These are phyloP conservation scores for Leptatherina wallacei DNA, from an alignment of 2,797 vertebrate genomes.

Conservation along the genomic window DNA sequence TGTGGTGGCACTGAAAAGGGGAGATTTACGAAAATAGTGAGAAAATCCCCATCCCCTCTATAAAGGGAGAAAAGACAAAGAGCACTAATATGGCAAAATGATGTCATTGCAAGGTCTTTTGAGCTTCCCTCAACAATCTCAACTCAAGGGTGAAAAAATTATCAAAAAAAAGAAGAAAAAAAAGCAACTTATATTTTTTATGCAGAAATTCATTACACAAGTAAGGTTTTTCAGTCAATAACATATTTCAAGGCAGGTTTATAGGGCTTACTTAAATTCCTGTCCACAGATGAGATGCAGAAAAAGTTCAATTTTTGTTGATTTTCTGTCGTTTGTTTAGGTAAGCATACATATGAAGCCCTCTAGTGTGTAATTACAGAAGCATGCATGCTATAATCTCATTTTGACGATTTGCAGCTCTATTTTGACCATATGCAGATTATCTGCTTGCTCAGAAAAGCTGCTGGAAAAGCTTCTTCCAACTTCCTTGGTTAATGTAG, in stretches of 20 bases:
- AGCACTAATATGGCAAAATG: conserved; percentile 17
- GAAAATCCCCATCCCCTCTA: conserved; percentile 6
- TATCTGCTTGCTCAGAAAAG: conserved; percentile 1
- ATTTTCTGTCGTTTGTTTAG: no score
- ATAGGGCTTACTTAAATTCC: not conserved
- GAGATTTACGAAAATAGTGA: conserved; percentile 22
- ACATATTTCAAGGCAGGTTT: no score
- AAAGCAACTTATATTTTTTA: not conserved
- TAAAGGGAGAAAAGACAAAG: conserved; percentile 16
- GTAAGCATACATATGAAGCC: conserved; percentile 4
- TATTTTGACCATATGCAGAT: conserved; percentile 13
- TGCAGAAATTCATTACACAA: no score
- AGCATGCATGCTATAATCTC: not conserved
- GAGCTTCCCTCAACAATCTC: not conserved
- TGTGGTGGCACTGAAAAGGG: conserved; percentile 19
- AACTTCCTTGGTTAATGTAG: conserved; percentile 20
- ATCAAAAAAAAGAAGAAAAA: not conserved
- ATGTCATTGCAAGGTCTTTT: not conserved
- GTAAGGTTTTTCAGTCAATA: no score
- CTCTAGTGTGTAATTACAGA: not conserved
- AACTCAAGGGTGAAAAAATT: not conserved
- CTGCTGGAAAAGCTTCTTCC: conserved; percentile 10
- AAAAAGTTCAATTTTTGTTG: not conserved
- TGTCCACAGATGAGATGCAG: not conserved
- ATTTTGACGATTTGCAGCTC: conserved; percentile 9